A percentile compares a stretch with the other conserved stretches of the same genome.
Conservation (phyloP, 2,113 vertebrate species). For the Ochotona princeps region DNA sequence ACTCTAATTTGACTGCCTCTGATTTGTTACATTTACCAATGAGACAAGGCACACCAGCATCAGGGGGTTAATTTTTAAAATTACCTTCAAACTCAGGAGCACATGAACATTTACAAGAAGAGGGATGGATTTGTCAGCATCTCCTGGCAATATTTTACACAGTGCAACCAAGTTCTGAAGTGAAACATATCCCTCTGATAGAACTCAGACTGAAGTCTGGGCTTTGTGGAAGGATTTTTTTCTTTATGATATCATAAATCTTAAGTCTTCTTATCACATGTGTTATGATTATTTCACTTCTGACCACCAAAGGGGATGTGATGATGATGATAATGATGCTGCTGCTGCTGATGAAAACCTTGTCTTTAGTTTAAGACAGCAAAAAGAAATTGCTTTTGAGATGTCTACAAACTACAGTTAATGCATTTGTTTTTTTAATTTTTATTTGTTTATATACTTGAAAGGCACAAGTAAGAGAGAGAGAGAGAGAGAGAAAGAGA, state of each 20-base stretch:
- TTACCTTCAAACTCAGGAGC: not conserved
- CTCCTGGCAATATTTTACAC: not conserved
- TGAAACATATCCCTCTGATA: not conserved
- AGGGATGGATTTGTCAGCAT: not conserved
- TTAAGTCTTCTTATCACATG: not conserved
- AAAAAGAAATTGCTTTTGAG: not conserved
- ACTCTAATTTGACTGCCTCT: constrained; percentile 47
- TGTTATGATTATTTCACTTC: constrained; percentile 3
- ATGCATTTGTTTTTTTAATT: no score
- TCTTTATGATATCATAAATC: not conserved
- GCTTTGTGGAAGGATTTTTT: not conserved
- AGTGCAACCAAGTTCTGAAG: no score
- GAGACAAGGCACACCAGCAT: not conserved
- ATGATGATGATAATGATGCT: not conserved
- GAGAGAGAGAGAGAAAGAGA: no score
- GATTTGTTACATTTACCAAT: constrained; percentile 53
- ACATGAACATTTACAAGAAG: not conserved
- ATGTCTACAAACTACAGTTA: not conserved
- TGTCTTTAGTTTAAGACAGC: not conserved
- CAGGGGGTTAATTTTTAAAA: constrained; percentile 53
- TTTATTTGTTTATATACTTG: no score
- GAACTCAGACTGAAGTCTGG: not conserved
- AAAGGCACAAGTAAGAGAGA: no score
- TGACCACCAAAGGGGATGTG: not conserved
- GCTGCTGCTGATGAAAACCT: not conserved